A percentile compares a stretch with the other conserved stretches of the same genome.
Evolutionary conservation across 2,888 invertebrate species (phyloP).

Genomic region (Rotaria magnacalcarata): DNA sequence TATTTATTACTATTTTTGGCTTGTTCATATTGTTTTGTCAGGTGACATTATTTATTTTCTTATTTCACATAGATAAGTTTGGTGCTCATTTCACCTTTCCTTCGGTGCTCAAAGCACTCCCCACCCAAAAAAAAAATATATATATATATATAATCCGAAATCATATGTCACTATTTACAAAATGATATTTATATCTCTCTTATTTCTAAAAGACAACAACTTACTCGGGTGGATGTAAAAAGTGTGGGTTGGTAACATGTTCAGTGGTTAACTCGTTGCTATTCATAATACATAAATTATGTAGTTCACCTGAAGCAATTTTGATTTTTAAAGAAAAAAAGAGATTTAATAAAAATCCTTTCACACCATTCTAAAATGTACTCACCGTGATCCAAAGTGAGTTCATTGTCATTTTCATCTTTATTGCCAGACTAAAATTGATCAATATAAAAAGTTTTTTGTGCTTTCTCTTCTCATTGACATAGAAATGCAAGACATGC

Average conservation of each 20-base stretch:
- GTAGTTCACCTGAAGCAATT: not conserved
- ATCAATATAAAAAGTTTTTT: not conserved
- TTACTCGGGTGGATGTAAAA: slow-evolving; percentile 10
- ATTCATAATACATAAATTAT: not conserved
- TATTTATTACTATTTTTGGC: no score
- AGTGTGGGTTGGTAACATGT: not conserved
- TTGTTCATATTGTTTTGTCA: no score
- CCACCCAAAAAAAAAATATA: no score
- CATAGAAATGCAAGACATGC: not conserved
- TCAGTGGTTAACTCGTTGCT: not conserved
- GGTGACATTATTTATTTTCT: no score
- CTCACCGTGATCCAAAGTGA: not conserved
- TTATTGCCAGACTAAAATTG: not conserved
- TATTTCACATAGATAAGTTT: no score
- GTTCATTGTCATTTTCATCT: slow-evolving; percentile 4
- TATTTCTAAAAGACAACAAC: not conserved
- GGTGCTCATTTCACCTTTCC: no score
- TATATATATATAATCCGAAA: no score
- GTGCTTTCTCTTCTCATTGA: not conserved
- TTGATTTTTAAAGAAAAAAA: not conserved
- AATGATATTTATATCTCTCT: no score
- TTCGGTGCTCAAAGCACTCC: no score
- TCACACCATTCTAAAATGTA: not conserved
- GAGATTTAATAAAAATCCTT: not conserved
- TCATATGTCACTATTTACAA: not conserved